These are phyloP conservation scores for Cyprinodon brontotheroides DNA, from an alignment of 2,113 vertebrate species.

Conservation along the genomic window DNA sequence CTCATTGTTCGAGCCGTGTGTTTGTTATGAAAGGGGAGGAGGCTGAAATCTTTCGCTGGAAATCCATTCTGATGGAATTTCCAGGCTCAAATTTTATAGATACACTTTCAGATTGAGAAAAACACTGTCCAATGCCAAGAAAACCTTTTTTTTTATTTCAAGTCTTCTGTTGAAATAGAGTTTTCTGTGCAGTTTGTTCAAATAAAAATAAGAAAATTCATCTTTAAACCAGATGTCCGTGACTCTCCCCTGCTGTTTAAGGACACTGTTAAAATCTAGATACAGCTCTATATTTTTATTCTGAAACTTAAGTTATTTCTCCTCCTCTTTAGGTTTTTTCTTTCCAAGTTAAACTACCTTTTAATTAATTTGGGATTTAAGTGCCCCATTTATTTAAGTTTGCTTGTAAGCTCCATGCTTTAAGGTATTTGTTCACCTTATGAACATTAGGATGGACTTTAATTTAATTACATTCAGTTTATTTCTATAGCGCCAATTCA, in stretches of 20 bases:
- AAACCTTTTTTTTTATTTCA: conserved; percentile 22
- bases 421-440: background rate
- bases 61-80: conserved; percentile 63
- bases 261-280: background rate
- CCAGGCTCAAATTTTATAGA: conserved; percentile 61
- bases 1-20: conserved; percentile 6
- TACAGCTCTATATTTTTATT: background rate
- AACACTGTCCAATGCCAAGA: conserved; percentile 57
- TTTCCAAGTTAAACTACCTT: background rate
- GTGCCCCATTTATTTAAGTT: background rate
- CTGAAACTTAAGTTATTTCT: background rate
- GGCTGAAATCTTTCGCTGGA: conserved; percentile 46
- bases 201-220: conserved; percentile 5
- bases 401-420: background rate
- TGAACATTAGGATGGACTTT: background rate
- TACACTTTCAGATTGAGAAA: conserved; percentile 67
- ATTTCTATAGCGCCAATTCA: no score
- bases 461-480: no score
- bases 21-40: conserved; percentile 63
- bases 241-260: conserved; percentile 1
- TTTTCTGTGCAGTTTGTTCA: conserved; percentile 20
- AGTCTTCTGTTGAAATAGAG: conserved; percentile 23
- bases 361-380: background rate
- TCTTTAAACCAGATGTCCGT: conserved; percentile 5
- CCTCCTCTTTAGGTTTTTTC: background rate